Percentiles rank a stretch among this genome's conserved stretches.
Conservation (phyloP, 2,888 invertebrate species). For the Stenodema calcarata region DNA sequence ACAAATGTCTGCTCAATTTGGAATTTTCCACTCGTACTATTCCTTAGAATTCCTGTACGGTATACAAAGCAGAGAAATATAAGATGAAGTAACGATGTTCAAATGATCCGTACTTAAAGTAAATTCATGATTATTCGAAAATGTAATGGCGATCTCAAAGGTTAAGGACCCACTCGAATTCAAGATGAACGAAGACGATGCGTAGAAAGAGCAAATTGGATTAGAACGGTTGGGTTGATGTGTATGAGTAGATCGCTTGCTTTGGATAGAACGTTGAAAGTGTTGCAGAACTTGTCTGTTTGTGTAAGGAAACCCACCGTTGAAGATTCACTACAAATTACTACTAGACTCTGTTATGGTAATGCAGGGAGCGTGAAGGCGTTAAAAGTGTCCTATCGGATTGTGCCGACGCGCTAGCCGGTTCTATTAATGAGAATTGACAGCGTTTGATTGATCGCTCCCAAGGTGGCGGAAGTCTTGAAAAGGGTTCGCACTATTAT, state of each 20-base stretch:
- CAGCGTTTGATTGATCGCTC: slow-evolving; percentile 14
- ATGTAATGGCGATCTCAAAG: no score
- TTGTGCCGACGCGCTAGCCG: background rate
- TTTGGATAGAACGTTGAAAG: background rate
- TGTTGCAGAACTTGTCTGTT: slow-evolving; percentile 1
- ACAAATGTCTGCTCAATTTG: no score
- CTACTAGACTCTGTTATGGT: background rate
- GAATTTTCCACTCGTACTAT: no score
- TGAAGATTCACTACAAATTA: slow-evolving; percentile 7
- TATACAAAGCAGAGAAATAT: no score
- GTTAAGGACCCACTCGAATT: background rate
- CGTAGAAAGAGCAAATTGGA: background rate
- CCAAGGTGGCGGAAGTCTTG: background rate
- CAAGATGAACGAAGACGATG: background rate
- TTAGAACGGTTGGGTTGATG: background rate
- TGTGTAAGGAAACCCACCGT: background rate
- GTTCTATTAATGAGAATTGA: slow-evolving; percentile 12
- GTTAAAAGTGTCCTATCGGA: background rate
- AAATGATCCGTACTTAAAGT: no score
- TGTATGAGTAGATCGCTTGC: background rate
- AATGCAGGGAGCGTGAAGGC: background rate
- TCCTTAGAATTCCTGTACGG: no score
- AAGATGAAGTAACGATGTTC: no score
- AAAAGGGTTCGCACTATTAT: slow-evolving; percentile 9
- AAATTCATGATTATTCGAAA: no score